Evolutionary conservation across 2,888 invertebrate species (phyloP).

Genomic region (Apotomis betuletana): DNA sequence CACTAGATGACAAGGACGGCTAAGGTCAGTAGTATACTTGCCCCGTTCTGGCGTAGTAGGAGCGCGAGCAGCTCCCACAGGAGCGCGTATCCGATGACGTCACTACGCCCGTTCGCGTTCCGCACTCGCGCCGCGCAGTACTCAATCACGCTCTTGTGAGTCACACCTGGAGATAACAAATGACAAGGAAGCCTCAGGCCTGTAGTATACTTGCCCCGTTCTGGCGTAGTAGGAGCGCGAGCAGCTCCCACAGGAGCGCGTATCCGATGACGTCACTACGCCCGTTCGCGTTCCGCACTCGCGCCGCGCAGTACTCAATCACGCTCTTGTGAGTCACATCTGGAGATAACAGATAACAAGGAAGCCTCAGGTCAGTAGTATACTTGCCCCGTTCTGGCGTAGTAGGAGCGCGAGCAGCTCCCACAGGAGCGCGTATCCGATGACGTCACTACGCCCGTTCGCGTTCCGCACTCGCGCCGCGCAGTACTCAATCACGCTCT

Average conservation of each 20-base stretch:
- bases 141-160: constrained; percentile 96
- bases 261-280: constrained; percentile 85
- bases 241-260: constrained; percentile 91
- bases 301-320: constrained; percentile 92
- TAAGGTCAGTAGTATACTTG: too few species aligned
- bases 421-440: too few species aligned
- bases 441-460: too few species aligned
- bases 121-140: constrained; percentile 91
- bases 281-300: constrained; percentile 83
- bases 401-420: too few species aligned
- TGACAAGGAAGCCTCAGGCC: too few species aligned
- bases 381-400: too few species aligned
- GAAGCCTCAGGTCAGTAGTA: too few species aligned
- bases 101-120: constrained; percentile 65
- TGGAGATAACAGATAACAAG: constrained; percentile 49
- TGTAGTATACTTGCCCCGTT: constrained; percentile 88
- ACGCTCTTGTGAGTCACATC: constrained; percentile 97
- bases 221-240: constrained; percentile 93
- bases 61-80: too few species aligned
- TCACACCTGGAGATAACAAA: constrained; percentile 83
- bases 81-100: constrained; percentile 88
- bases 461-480: too few species aligned
- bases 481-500: too few species aligned
- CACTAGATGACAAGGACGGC: too few species aligned
- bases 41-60: too few species aligned